Conservation (phyloP, 1,140 invertebrate species). For the Bombus turneri region DNA sequence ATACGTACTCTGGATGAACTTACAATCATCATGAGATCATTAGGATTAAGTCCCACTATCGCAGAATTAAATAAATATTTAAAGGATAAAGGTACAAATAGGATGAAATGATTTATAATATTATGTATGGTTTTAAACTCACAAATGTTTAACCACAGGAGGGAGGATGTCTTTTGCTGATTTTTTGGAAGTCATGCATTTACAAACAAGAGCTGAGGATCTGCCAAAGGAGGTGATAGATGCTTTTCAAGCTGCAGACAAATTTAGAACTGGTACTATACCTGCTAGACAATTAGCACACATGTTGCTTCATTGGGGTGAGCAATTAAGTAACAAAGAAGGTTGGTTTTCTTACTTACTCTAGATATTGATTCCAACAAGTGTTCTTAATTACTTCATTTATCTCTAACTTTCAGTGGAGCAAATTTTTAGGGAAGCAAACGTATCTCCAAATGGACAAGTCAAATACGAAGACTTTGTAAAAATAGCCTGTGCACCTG, state of each 20-base stretch:
- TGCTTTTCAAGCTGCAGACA: slow-evolving; percentile 94
- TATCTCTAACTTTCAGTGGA: slow-evolving; percentile 87
- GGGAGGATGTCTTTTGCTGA: slow-evolving; percentile 97
- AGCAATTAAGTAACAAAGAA: slow-evolving; percentile 94
- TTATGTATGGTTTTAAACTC: neutral
- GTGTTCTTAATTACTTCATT: neutral
- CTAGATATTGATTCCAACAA: neutral
- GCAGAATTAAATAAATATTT: slow-evolving; percentile 93
- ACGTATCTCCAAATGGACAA: slow-evolving; percentile 90
- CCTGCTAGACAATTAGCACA: slow-evolving; percentile 92
- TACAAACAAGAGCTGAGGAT: slow-evolving; percentile 93
- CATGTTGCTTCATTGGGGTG: slow-evolving; percentile 95
- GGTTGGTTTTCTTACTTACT: slow-evolving; percentile 81
- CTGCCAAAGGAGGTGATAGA: slow-evolving; percentile 93
- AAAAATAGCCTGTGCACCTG: slow-evolving; percentile 95
- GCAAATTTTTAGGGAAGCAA: slow-evolving; percentile 96
- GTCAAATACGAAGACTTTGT: slow-evolving; percentile 96
- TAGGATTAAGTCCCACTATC: slow-evolving; percentile 96
- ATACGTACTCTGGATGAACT: slow-evolving; percentile 95
- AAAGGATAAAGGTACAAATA: slow-evolving; percentile 88
- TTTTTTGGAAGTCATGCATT: slow-evolving; percentile 97
- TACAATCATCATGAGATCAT: slow-evolving; percentile 95
- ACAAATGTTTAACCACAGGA: slow-evolving; percentile 81
- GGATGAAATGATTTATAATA: neutral
- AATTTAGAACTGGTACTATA: slow-evolving; percentile 88